Base-by-base conservation (phyloP, 2,888 invertebrate species). In the Hybos culiciformis region DNA sequence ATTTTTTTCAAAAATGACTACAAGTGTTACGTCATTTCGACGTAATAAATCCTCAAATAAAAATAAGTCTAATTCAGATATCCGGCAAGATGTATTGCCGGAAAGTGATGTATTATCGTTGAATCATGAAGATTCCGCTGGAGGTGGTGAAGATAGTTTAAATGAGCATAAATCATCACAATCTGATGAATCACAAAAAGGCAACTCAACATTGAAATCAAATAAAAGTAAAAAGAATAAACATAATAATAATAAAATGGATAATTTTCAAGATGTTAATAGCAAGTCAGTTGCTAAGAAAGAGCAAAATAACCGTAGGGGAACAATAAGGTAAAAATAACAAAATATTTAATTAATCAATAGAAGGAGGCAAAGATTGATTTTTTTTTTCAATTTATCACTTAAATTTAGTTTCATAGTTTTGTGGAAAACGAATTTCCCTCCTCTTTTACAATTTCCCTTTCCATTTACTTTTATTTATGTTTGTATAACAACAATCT, bases 21-120 rank as follows among this genome's bases (percentile, higher is more conserved):
- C n/a, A n/a, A 63, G 62, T 51, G 56, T 65, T 46, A 58, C 64
- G 44, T 63, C 63, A 42, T 62, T 61, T 54, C 59, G 65, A 38
- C 64, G 63, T 42, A 58, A 59, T 47, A 63, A 65, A n/a, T n/a
- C n/a, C n/a, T n/a, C n/a, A 54, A 57, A 51, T 43, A 63, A 63
- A 53, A 60, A 56, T 49, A 63, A 62, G 48, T 62, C 62, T 5
- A 62, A 60, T 50, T 58, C 54, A 53, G 64, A 65, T 48, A 56
- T 62, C 34, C 57, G 60, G 48, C 56, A 61, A 33, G 56, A 59
- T 44, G 54, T 56, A 44, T 50, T 46, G 45, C 42, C 46, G 46
- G 46, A n/a, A 48, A 19, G 21, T 41, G 41, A 19, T 33, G 23
- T 37, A 37, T 11, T n/a, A 39, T 37, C 18, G n/a, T n/a, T 26